Percentiles rank a stretch among this genome's conserved stretches.
Conservation (phyloP, 2,888 invertebrate species). For the Cataglyphis rosenhaueri region DNA sequence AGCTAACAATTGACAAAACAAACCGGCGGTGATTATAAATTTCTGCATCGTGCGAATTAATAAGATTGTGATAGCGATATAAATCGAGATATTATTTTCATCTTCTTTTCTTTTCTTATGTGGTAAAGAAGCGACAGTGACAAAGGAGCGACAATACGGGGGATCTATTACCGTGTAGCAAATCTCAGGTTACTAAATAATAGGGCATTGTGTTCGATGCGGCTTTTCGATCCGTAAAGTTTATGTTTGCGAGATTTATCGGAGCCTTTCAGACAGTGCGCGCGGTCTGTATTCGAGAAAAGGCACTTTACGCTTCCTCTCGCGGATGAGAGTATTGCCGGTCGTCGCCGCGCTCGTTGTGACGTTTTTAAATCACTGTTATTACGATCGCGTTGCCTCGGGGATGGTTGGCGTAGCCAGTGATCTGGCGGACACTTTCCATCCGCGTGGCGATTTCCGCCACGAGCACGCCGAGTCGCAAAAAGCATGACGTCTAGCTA, state of each 20-base stretch:
- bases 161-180: conserved; percentile 3
- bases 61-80: not conserved
- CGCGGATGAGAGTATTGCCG: not conserved
- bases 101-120: not conserved
- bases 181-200: conserved; percentile 45
- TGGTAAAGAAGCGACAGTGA: conserved; percentile 33
- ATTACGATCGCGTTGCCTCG: conserved; percentile 69
- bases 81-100: not conserved
- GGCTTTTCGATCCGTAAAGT: conserved; percentile 41
- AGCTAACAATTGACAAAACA: not conserved
- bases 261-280: conserved; percentile 22
- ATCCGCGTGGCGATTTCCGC: conserved; percentile 77
- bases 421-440: conserved; percentile 75
- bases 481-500: conserved; percentile 68
- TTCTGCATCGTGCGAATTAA: not conserved
- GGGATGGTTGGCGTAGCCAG: conserved; percentile 63
- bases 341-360: conserved; percentile 42
- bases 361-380: conserved; percentile 68
- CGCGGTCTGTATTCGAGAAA: conserved; percentile 33
- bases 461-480: conserved; percentile 62
- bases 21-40: not conserved
- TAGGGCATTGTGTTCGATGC: conserved; percentile 42
- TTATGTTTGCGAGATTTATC: conserved; percentile 47
- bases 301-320: conserved; percentile 45
- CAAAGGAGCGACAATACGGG: conserved; percentile 4